Evolutionary conservation across 2,797 vertebrate species (phyloP), one percentile per base, ranked within the genome.

Genomic region (Lates japonicus): DNA sequence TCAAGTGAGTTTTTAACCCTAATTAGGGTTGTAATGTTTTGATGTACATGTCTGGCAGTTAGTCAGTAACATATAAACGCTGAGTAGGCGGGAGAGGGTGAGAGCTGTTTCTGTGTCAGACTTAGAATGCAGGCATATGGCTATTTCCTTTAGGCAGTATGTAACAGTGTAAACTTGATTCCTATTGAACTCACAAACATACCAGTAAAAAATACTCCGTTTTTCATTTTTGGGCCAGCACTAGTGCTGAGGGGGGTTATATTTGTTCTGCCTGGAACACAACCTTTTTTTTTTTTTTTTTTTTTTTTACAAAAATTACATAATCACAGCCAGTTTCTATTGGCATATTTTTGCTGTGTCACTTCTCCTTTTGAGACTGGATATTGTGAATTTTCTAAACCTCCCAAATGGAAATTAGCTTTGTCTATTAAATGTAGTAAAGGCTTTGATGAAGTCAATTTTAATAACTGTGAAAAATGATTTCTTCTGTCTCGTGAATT

Each of bases 261-360:
- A 58, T 87, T 81, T 78, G 55, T 69, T 19, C 58, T 74, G 46
- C 19, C 12, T 41, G 48, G 52, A 86, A 77, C 33, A 48, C 54
- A 64, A 71, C 39, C 25, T 81, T 60, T 64, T 58, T 41, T 19
- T 71, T 44, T 13, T 79, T 49, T 25, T 22, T 33, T 29, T 29
- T 29, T 29, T 29, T 29, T 29, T 1, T 1, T 29, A 29, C 25
- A 29, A 2, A 67, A 65, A 74, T 73, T 58, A 74, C 69, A 60
- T 68, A 78, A 71, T 70, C 58, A 70, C 60, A 68, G 69, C 22
- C 51, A 46, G 52, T 76, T 62, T 75, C 37, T 73, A 42, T 70
- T 63, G 44, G 12, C 41, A 33, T 62, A 17, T 63, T 17, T 58
- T 64, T 78, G 55, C 73, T 80, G 76, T 82, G 71, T 74, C 51